phyloP scores from a whole-genome alignment of 2,888 invertebrate genomes.

The Gastrophysa polygoni region DNA sequence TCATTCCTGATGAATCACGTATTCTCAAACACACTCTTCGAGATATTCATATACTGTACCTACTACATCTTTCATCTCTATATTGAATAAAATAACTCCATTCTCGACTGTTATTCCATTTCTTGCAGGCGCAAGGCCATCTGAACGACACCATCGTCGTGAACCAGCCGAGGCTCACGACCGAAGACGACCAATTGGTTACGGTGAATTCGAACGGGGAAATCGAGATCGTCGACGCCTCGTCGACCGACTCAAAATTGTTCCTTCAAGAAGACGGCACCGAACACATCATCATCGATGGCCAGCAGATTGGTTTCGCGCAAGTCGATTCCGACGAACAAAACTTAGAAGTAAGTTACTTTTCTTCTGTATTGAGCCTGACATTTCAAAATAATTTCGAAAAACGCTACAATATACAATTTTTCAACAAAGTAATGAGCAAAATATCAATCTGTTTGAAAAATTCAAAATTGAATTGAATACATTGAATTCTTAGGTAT shows the following conservation, averaged over 20 bases:
- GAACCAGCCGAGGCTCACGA: slow-evolving; percentile 75
- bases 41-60: too few species aligned
- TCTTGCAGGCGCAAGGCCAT: slow-evolving; percentile 68
- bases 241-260: slow-evolving; percentile 26
- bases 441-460: too few species aligned
- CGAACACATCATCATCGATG: slow-evolving; percentile 57
- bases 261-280: slow-evolving; percentile 37
- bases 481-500: too few species aligned
- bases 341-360: slow-evolving; percentile 39
- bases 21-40: too few species aligned
- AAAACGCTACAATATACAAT: too few species aligned
- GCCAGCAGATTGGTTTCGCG: slow-evolving; percentile 54
- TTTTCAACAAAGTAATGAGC: too few species aligned
- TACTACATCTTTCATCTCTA: too few species aligned
- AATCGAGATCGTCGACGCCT: slow-evolving; percentile 52
- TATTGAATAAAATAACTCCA: too few species aligned
- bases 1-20: too few species aligned
- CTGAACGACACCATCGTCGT: slow-evolving; percentile 81
- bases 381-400: neutral
- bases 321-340: slow-evolving; percentile 44
- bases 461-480: too few species aligned
- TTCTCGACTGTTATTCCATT: too few species aligned
- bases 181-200: slow-evolving; percentile 61
- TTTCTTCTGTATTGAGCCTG: too few species aligned
- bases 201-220: slow-evolving; percentile 55